A percentile compares a stretch with the other conserved stretches of the same genome.
Conservation (phyloP, 2,113 vertebrate species). For the Sinocyclocheilus rhinocerous region DNA sequence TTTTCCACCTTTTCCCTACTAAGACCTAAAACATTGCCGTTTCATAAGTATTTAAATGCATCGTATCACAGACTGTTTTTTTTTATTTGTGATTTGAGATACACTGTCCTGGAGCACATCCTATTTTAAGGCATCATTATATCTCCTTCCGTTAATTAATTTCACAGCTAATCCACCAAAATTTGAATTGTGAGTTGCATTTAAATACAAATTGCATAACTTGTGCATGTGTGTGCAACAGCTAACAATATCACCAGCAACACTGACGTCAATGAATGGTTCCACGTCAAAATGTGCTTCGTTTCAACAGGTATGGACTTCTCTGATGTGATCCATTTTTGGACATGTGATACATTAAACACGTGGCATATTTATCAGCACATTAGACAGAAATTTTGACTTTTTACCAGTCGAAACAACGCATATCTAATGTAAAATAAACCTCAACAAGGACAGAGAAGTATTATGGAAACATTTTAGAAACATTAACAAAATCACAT, state of each 20-base stretch:
- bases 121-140: slow-evolving; percentile 63
- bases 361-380: slow-evolving; percentile 59
- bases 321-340: slow-evolving; percentile 47
- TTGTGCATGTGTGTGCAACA: slow-evolving; percentile 58
- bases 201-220: slow-evolving; percentile 73
- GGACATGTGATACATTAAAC: slow-evolving; percentile 39
- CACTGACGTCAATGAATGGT: slow-evolving; percentile 63
- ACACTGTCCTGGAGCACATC: slow-evolving; percentile 43
- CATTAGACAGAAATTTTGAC: slow-evolving; percentile 31
- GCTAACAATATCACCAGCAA: slow-evolving; percentile 64
- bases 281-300: slow-evolving; percentile 55
- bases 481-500: slow-evolving; percentile 69
- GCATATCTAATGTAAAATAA: slow-evolving; percentile 46
- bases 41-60: slow-evolving; percentile 3
- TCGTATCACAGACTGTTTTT: not conserved
- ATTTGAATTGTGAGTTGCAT: slow-evolving; percentile 56
- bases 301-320: slow-evolving; percentile 1
- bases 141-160: slow-evolving; percentile 44
- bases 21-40: not conserved
- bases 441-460: slow-evolving; percentile 48
- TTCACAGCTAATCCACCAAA: slow-evolving; percentile 55
- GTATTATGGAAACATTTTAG: slow-evolving; percentile 60
- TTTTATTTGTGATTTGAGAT: slow-evolving; percentile 7
- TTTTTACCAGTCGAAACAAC: slow-evolving; percentile 9
- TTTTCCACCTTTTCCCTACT: not conserved